Evolutionary conservation across 1,140 invertebrate species (phyloP).

Genomic region (Cotesia vestalis): DNA sequence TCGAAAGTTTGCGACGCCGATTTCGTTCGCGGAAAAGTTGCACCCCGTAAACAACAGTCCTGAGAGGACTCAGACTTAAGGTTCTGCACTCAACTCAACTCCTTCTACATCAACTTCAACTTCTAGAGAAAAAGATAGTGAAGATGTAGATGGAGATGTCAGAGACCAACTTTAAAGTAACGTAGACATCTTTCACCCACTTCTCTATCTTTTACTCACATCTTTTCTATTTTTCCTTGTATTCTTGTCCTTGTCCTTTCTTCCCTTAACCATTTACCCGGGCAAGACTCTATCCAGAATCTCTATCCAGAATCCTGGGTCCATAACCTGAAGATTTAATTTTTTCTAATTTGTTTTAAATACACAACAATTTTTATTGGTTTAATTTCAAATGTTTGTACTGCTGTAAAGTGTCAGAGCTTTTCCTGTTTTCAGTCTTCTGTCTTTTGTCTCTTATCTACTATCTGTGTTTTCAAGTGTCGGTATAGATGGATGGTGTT

Average conservation of each 20-base stretch:
- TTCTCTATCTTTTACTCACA: constrained; percentile 20
- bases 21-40: constrained; percentile 58
- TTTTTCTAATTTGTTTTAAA: not conserved
- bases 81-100: no score
- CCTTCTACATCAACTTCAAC: no score
- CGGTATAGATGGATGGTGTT: not conserved
- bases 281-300: not conserved
- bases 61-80: constrained; percentile 37
- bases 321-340: not conserved
- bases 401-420: not conserved
- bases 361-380: no score
- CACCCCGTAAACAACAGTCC: constrained; percentile 60
- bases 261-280: constrained; percentile 25
- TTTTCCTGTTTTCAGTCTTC: not conserved
- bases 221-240: constrained; percentile 3
- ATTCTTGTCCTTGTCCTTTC: not conserved
- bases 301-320: no score
- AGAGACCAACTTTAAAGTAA: constrained; percentile 15
- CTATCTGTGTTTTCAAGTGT: constrained; percentile 4
- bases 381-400: no score
- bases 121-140: not conserved
- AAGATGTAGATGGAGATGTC: constrained; percentile 17
- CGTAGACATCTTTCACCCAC: constrained; percentile 38
- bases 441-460: no score
- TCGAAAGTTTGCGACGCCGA: constrained; percentile 58